Conservation (phyloP, 1,140 invertebrate species). For the Conus ventricosus region DNA sequence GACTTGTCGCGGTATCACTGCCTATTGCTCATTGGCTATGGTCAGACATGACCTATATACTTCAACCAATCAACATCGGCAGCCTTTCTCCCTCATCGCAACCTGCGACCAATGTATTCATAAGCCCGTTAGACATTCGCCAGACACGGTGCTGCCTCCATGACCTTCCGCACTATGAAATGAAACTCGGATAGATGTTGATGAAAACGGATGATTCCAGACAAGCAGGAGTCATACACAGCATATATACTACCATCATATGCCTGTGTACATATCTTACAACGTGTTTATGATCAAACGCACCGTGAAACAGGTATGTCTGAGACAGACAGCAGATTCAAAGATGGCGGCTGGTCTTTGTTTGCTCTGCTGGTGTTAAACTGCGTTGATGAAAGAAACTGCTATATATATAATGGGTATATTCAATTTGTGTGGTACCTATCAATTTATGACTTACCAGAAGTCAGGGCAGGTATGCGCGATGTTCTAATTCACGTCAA, state of each 20-base stretch:
- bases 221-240: neutral
- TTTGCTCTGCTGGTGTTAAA: neutral
- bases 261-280: conserved; percentile 1
- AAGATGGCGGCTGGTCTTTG: conserved; percentile 29
- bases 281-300: conserved; percentile 11
- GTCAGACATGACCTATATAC: neutral
- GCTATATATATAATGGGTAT: neutral
- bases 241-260: conserved; percentile 18
- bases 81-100: conserved; percentile 7
- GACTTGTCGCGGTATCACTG: conserved; percentile 1
- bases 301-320: conserved; percentile 37
- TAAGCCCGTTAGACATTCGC: conserved; percentile 20
- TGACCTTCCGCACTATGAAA: conserved; percentile 37
- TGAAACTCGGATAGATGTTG: conserved; percentile 25
- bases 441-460: neutral
- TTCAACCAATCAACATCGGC: conserved; percentile 11
- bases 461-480: neutral
- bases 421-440: neutral
- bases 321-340: neutral
- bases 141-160: conserved; percentile 20
- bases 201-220: neutral
- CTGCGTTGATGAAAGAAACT: neutral
- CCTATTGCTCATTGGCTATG: neutral
- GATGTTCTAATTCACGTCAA: neutral
- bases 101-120: conserved; percentile 27